phyloP scores from a whole-genome alignment of 2,797 vertebrate species.

The Hoplostethus atlanticus region DNA sequence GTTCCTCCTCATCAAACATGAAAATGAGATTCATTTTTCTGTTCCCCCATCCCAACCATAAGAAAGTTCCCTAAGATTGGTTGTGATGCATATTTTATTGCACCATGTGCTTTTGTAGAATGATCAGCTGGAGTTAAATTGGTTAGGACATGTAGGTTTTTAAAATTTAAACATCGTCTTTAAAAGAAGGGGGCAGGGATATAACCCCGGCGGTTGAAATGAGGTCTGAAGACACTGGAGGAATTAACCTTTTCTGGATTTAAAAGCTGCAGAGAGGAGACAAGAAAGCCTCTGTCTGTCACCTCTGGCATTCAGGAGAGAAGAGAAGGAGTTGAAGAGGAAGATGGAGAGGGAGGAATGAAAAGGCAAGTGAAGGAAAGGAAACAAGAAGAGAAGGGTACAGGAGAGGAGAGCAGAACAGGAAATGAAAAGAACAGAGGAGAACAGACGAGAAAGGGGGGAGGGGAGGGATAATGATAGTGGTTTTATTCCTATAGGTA shows the following conservation, averaged over 20 bases:
- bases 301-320: constrained; percentile 67
- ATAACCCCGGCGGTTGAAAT: constrained; percentile 67
- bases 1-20: constrained; percentile 41
- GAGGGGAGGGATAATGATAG: constrained; percentile 66
- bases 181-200: constrained; percentile 65
- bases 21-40: constrained; percentile 67
- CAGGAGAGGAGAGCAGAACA: constrained; percentile 15
- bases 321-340: constrained; percentile 27
- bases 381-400: constrained; percentile 20
- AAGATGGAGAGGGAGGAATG: constrained; percentile 4
- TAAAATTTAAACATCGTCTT: constrained; percentile 85
- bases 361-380: constrained; percentile 3
- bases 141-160: constrained; percentile 81
- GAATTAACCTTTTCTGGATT: constrained; percentile 81
- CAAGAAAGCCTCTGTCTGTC: constrained; percentile 66
- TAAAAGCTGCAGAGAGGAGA: constrained; percentile 69
- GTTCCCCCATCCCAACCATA: constrained; percentile 57
- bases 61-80: constrained; percentile 69
- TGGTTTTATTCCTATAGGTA: constrained; percentile 51
- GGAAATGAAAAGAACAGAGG: constrained; percentile 7
- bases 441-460: constrained; percentile 21
- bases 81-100: constrained; percentile 83
- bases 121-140: constrained; percentile 85
- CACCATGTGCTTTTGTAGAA: constrained; percentile 79
- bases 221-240: constrained; percentile 68